Evolutionary conservation across 2,113 vertebrate species (phyloP).

Genomic region (Cryptomyrus ogoouensis): DNA sequence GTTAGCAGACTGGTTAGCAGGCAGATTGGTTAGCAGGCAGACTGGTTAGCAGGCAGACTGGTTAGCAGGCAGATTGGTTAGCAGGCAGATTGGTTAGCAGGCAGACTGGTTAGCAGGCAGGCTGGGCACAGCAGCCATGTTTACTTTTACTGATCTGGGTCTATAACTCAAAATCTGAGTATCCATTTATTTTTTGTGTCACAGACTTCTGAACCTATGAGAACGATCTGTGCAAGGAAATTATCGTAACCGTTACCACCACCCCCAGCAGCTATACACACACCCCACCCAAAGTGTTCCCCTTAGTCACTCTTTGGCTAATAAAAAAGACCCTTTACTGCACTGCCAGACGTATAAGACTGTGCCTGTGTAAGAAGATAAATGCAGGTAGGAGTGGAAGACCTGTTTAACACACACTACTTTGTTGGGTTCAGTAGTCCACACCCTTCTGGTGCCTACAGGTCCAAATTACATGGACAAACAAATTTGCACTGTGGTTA

Average conservation of each 20-base stretch:
- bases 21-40: no score
- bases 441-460: neutral
- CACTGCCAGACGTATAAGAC: neutral
- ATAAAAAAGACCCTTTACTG: constrained; percentile 9
- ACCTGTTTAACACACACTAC: neutral
- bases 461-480: neutral
- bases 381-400: neutral
- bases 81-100: no score
- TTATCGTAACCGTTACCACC: neutral
- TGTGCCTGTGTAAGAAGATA: neutral
- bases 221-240: neutral
- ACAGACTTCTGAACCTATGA: neutral
- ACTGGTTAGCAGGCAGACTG: no score
- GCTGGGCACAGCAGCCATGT: neutral
- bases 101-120: neutral
- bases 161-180: neutral
- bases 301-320: neutral
- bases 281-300: neutral
- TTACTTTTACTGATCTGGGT: neutral
- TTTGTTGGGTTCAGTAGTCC: neutral
- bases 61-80: no score
- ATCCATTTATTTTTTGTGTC: neutral
- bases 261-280: neutral
- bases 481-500: neutral
- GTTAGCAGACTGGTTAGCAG: neutral